Conservation (phyloP, 2,113 vertebrate genomes). For the Bufo bufo region DNA sequence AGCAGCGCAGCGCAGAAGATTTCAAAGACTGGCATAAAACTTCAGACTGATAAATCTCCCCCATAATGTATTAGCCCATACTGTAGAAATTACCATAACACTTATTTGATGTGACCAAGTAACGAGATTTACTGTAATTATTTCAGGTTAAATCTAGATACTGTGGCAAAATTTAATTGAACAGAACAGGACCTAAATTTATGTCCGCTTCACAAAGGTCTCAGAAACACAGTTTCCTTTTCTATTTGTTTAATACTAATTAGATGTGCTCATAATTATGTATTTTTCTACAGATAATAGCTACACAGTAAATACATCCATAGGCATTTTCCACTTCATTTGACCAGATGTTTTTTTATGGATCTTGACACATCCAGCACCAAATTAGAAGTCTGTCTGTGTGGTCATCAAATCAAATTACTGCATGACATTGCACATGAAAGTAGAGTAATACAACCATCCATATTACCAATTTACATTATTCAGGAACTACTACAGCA, state of each 20-base stretch:
- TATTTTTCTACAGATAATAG: slow-evolving; percentile 28
- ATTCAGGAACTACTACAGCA: no score
- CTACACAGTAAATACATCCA: slow-evolving; percentile 11
- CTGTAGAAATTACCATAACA: not conserved
- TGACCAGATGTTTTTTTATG: slow-evolving; percentile 11
- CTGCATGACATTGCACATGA: not conserved
- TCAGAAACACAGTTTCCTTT: not conserved
- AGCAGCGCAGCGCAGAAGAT: no score
- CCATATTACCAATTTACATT: not conserved
- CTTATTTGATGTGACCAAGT: not conserved
- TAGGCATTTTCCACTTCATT: slow-evolving; percentile 37
- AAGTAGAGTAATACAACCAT: not conserved
- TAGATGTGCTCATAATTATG: slow-evolving; percentile 32
- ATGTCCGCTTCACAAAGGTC: slow-evolving; percentile 4
- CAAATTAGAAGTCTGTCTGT: slow-evolving; percentile 42
- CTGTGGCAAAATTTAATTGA: not conserved
- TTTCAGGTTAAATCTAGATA: not conserved
- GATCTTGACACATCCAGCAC: slow-evolving; percentile 28
- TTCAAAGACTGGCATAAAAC: no score
- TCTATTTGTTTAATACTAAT: not conserved
- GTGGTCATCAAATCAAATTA: slow-evolving; percentile 20
- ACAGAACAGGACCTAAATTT: not conserved
- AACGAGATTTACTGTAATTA: not conserved
- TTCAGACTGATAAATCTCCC: no score
- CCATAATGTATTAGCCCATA: no score